Evolutionary conservation across 2,797 vertebrate species (phyloP).

Genomic region (Falco peregrinus): DNA sequence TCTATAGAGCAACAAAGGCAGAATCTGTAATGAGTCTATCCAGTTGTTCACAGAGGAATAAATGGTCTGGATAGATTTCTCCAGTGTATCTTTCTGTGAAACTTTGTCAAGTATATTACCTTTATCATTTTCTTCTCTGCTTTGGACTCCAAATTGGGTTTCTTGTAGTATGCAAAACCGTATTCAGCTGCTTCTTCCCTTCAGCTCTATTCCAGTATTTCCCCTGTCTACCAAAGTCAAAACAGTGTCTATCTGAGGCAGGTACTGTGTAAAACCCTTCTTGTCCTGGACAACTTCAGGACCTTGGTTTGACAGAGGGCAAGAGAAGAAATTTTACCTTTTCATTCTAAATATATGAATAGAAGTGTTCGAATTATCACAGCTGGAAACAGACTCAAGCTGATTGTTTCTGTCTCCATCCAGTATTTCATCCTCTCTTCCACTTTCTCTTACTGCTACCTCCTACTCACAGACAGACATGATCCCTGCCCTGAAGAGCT

Average conservation of each 20-base stretch:
- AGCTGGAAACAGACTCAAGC: background rate
- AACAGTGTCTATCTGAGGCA: background rate
- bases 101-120: slow-evolving; percentile 38
- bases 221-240: background rate
- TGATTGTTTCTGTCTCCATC: background rate
- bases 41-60: slow-evolving; percentile 57
- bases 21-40: slow-evolving; percentile 63
- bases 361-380: background rate
- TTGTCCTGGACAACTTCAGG: background rate
- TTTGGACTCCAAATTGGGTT: slow-evolving; percentile 4
- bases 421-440: background rate
- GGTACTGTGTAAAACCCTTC: background rate
- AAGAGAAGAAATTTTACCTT: background rate
- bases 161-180: background rate
- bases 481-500: background rate
- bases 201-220: background rate
- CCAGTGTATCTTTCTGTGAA: background rate
- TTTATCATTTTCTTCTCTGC: slow-evolving; percentile 36
- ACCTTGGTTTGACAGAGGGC: background rate
- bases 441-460: background rate
- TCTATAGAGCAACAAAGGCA: slow-evolving; percentile 65
- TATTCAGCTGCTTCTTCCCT: background rate
- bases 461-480: background rate
- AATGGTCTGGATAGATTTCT: slow-evolving; percentile 54
- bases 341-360: background rate